These are phyloP conservation scores for Eulemur albifrons DNA, from an alignment of 2,797 vertebrate species.

Conservation along the genomic window DNA sequence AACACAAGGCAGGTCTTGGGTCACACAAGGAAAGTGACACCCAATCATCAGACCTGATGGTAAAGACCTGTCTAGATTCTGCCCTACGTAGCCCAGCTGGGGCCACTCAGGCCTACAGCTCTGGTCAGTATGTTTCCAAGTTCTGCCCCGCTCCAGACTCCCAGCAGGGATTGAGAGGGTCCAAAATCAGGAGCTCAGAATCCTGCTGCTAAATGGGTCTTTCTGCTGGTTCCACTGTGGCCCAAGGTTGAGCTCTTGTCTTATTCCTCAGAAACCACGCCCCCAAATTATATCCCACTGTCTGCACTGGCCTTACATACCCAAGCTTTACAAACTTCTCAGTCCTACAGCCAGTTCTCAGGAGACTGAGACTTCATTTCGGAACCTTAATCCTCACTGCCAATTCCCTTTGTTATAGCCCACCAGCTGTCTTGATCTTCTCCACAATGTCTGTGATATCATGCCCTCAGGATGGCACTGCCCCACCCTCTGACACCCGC, in stretches of 20 bases:
- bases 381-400: neutral
- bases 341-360: neutral
- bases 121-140: neutral
- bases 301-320: neutral
- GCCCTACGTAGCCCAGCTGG: neutral
- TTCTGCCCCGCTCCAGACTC: neutral
- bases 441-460: neutral
- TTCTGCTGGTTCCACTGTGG: neutral
- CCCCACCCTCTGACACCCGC: neutral
- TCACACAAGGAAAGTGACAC: neutral
- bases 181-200: neutral
- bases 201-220: neutral
- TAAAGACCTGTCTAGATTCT: neutral
- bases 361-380: neutral
- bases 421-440: neutral
- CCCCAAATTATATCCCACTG: neutral
- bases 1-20: neutral
- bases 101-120: neutral
- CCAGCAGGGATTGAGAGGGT: neutral
- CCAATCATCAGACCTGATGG: neutral
- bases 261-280: neutral
- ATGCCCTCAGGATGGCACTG: too few species aligned
- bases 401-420: neutral
- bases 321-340: neutral
- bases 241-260: neutral